Evolutionary conservation across 2,888 invertebrate genomes (phyloP).

Genomic region (Lithophane socia): DNA sequence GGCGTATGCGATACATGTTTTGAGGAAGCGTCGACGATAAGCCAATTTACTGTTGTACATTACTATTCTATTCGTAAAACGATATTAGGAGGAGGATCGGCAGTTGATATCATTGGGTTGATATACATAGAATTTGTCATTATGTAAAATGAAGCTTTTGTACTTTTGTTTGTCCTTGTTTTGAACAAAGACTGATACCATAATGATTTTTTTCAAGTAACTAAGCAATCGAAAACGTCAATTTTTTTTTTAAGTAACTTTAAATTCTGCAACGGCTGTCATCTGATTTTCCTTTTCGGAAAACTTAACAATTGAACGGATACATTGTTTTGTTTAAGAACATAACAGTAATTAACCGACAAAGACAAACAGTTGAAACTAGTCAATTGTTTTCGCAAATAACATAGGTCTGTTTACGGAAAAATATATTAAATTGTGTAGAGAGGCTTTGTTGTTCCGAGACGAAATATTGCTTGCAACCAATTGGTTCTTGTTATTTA

Average conservation of each 20-base stretch:
- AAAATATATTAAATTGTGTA: slow-evolving; percentile 30
- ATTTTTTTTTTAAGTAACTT: no score
- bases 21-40: slow-evolving; percentile 67
- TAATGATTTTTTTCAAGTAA: no score
- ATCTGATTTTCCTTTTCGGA: neutral
- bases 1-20: slow-evolving; percentile 57
- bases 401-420: slow-evolving; percentile 47
- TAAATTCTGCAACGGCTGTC: neutral
- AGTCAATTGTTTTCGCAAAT: slow-evolving; percentile 20
- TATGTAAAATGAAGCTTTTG: slow-evolving; percentile 8
- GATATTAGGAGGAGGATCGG: slow-evolving; percentile 27
- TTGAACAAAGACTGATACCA: slow-evolving; percentile 15
- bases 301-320: neutral
- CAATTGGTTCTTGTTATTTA: slow-evolving; percentile 41
- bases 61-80: slow-evolving; percentile 41
- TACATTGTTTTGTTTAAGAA: slow-evolving; percentile 13
- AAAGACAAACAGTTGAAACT: slow-evolving; percentile 34
- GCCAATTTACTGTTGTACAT: slow-evolving; percentile 51
- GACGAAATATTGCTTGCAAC: slow-evolving; percentile 30
- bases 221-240: no score
- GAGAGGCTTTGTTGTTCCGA: slow-evolving; percentile 24
- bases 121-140: slow-evolving; percentile 26
- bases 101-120: slow-evolving; percentile 34
- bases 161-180: slow-evolving; percentile 17
- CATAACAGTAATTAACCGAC: slow-evolving; percentile 13